Percentiles rank a stretch among this genome's conserved stretches.
Conservation (phyloP, 2,888 invertebrate genomes). For the Apocheima hispidaria region DNA sequence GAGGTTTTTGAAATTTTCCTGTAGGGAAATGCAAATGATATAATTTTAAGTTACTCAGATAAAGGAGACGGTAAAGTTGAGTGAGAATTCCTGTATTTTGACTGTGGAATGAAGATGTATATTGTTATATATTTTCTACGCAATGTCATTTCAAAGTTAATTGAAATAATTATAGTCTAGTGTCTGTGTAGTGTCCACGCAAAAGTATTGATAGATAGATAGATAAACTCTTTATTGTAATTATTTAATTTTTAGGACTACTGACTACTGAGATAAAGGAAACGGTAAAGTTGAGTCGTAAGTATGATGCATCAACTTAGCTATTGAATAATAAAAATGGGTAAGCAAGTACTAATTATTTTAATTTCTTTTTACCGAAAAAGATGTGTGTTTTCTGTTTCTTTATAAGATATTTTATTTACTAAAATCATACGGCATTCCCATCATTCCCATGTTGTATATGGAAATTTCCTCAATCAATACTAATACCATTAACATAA, state of each 20-base stretch:
- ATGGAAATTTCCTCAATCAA: constrained; percentile 37
- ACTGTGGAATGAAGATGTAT: neutral
- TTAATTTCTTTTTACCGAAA: neutral
- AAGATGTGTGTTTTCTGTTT: neutral
- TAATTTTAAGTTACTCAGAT: constrained; percentile 23
- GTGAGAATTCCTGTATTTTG: constrained; percentile 23
- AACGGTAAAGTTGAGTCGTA: too few relatives aligned
- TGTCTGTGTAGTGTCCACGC: too few relatives aligned
- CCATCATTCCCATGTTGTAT: constrained; percentile 19
- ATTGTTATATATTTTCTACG: neutral
- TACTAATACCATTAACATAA: constrained; percentile 34
- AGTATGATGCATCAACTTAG: too few relatives aligned
- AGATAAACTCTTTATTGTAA: too few relatives aligned
- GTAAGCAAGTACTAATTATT: neutral
- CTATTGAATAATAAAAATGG: neutral
- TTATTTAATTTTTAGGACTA: too few relatives aligned
- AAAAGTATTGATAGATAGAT: too few relatives aligned
- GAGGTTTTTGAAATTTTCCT: constrained; percentile 38
- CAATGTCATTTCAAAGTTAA: neutral
- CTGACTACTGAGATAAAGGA: too few relatives aligned
- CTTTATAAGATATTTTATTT: neutral
- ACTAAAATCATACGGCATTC: neutral
- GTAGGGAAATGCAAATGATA: constrained; percentile 33
- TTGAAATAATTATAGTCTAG: too few relatives aligned
- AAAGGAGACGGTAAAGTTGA: constrained; percentile 17